phyloP scores from a whole-genome alignment of 30 jellyfish, hydroid and myxozoan genomes.

The Mastigias papua region DNA sequence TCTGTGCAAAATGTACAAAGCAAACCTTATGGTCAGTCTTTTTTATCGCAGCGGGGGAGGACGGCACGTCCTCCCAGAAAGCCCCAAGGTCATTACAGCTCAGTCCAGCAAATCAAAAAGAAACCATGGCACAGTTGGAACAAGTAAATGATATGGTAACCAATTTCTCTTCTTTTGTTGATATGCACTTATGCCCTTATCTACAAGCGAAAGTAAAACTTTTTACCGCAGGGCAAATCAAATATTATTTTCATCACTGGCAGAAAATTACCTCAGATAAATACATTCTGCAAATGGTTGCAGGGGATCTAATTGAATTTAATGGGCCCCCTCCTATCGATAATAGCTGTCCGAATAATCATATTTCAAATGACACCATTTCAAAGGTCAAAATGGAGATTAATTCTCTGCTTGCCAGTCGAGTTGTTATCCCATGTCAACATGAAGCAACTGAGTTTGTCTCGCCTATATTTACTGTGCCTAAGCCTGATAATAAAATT shows the following conservation, averaged over 20 bases:
- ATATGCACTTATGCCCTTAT: neutral
- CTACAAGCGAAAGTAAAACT: neutral
- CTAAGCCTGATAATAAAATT: neutral
- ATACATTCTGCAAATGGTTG: neutral
- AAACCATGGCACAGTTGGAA: neutral
- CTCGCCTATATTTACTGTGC: neutral
- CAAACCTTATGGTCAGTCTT: neutral
- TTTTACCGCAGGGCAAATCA: neutral
- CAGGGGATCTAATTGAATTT: neutral
- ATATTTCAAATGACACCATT: neutral
- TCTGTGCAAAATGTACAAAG: neutral
- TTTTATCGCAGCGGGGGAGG: slow-evolving; percentile 1
- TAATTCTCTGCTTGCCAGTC: neutral
- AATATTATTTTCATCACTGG: neutral
- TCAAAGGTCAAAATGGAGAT: neutral
- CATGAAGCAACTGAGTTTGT: neutral
- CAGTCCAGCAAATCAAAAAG: neutral
- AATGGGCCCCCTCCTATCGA: neutral
- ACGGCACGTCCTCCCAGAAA: neutral
- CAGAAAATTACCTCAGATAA: neutral
- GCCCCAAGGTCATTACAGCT: neutral
- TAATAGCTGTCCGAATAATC: neutral
- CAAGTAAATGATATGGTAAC: neutral
- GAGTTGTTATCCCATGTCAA: neutral
- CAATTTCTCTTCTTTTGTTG: neutral